These are phyloP conservation scores for Agrotis ipsilon DNA, from an alignment of 2,888 invertebrate genomes.

Conservation along the genomic window DNA sequence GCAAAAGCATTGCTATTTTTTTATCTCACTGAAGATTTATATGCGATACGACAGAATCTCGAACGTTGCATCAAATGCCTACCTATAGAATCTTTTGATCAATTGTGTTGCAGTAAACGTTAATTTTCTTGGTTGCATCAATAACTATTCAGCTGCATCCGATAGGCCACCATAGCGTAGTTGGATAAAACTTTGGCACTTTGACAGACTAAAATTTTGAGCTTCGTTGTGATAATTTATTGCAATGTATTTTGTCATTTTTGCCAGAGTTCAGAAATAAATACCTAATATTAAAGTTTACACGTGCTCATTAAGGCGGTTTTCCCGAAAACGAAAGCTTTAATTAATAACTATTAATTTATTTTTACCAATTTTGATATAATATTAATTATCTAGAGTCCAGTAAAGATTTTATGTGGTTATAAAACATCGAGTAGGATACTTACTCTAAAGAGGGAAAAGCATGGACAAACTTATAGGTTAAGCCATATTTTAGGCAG, in stretches of 20 bases:
- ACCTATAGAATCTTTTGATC: background rate
- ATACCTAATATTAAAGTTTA: background rate
- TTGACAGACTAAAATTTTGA: background rate
- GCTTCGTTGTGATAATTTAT: background rate
- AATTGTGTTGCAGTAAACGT: background rate
- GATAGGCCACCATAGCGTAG: background rate
- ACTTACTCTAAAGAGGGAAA: constrained; percentile 5
- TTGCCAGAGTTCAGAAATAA: too few species aligned
- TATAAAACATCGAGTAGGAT: constrained; percentile 32
- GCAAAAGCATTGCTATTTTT: constrained; percentile 40
- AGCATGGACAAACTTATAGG: constrained; percentile 18
- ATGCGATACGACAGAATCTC: constrained; percentile 22
- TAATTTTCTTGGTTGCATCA: background rate
- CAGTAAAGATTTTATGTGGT: constrained; percentile 40
- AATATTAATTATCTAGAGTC: constrained; percentile 16
- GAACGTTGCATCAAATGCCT: constrained; percentile 11
- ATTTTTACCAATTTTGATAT: constrained; percentile 16
- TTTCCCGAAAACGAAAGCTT: constrained; percentile 10
- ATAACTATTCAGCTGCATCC: background rate
- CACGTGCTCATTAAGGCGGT: background rate
- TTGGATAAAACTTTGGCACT: background rate
- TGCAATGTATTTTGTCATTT: background rate
- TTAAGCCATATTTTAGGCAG: constrained; percentile 9
- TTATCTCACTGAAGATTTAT: constrained; percentile 36
- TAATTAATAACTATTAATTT: too few species aligned